Percentiles rank a stretch among this genome's conserved stretches.
phyloP scores from a whole-genome alignment of 2,113 vertebrate species.

The Semnornis frantzii region DNA sequence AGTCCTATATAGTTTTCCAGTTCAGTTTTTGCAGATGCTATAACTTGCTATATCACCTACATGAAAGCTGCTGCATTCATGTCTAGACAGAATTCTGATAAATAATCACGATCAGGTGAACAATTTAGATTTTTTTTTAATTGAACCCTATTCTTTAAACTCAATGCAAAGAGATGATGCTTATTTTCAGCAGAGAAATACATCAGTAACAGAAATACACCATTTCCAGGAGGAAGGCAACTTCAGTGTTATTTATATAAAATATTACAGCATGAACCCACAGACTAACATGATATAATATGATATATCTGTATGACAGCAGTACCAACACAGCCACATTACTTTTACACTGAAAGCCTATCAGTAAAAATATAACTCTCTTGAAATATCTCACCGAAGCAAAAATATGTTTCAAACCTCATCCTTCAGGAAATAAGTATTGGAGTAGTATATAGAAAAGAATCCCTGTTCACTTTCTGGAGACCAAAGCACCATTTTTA shows the following conservation, averaged over 20 bases:
- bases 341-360: constrained; percentile 25
- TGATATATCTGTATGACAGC: not conserved
- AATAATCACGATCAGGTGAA: constrained; percentile 19
- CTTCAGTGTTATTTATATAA: constrained; percentile 24
- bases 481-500: not conserved
- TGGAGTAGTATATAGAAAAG: not conserved
- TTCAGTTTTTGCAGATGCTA: not conserved
- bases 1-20: not conserved
- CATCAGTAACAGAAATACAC: not conserved
- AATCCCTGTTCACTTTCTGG: not conserved
- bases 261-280: constrained; percentile 15
- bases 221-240: constrained; percentile 14
- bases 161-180: not conserved
- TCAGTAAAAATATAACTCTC: not conserved
- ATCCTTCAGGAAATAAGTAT: not conserved
- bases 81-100: constrained; percentile 14
- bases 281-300: not conserved
- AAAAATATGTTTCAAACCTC: constrained; percentile 5
- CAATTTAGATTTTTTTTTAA: not conserved
- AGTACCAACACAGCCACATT: not conserved
- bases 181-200: not conserved
- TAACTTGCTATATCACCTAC: not conserved
- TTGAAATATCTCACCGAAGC: not conserved
- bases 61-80: not conserved
- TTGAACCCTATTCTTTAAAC: constrained; percentile 30